phyloP scores from a whole-genome alignment of 2,888 invertebrate genomes.

The Phaedon cochleariae region DNA sequence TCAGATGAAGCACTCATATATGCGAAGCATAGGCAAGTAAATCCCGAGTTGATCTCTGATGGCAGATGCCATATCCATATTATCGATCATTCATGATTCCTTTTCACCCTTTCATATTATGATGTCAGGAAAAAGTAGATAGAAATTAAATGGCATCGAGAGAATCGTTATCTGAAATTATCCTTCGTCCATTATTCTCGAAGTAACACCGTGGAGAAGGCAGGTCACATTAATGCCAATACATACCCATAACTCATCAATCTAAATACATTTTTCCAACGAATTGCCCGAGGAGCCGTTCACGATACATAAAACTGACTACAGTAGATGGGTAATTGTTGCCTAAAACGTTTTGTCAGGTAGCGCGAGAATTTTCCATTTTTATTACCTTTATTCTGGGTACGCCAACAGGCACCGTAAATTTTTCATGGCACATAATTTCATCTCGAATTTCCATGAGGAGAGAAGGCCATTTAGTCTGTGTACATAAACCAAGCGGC shows the following conservation, averaged over 20 bases:
- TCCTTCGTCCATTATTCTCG: no score
- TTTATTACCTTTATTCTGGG: neutral
- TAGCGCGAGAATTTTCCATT: neutral
- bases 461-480: neutral
- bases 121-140: no score
- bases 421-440: slow-evolving; percentile 16
- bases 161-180: no score
- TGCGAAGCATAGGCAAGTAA: no score
- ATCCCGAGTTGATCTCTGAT: no score
- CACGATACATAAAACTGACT: neutral
- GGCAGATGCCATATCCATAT: no score
- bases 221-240: no score
- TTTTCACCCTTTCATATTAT: no score
- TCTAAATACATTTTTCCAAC: neutral
- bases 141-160: no score
- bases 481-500: neutral
- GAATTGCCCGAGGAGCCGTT: neutral
- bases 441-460: slow-evolving; percentile 16
- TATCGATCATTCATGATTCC: no score
- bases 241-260: neutral
- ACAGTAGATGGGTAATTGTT: slow-evolving; percentile 1
- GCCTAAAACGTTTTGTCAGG: slow-evolving; percentile 2
- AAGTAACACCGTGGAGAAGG: no score
- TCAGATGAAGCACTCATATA: no score
- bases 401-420: neutral